Evolutionary conservation across 2,113 vertebrate species (phyloP).

Genomic region (Perognathus longimembris): DNA sequence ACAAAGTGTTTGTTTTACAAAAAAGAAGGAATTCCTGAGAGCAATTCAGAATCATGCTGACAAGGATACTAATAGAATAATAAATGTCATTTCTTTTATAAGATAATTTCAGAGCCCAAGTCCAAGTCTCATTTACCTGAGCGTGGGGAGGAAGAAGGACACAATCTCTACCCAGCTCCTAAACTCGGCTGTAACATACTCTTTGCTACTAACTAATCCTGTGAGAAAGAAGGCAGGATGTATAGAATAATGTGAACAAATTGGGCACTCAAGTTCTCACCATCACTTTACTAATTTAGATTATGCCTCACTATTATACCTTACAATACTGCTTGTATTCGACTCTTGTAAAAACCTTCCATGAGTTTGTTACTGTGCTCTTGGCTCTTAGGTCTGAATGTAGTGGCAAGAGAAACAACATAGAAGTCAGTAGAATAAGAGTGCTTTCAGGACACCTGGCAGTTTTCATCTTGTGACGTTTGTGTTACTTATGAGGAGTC

Average conservation of each 20-base stretch:
- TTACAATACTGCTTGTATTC: not conserved
- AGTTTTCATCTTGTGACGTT: no score
- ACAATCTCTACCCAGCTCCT: not conserved
- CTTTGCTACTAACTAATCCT: not conserved
- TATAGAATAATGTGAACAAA: not conserved
- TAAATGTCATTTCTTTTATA: constrained; percentile 27
- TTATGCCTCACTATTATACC: constrained; percentile 10
- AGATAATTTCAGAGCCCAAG: constrained; percentile 65
- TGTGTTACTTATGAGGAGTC: no score
- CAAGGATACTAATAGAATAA: constrained; percentile 40
- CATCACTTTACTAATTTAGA: constrained; percentile 15
- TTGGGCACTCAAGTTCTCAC: not conserved
- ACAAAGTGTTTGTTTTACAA: constrained; percentile 68
- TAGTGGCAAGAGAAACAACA: no score
- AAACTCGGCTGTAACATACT: not conserved
- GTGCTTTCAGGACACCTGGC: no score
- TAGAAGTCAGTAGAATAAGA: no score
- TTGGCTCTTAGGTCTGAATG: not conserved
- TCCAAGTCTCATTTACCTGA: constrained; percentile 51
- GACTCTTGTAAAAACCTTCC: not conserved
- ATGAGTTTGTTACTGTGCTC: not conserved
- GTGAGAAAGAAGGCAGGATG: constrained; percentile 4
- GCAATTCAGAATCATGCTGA: constrained; percentile 57
- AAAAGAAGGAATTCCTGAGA: constrained; percentile 57
- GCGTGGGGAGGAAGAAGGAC: not conserved